phyloP scores from a whole-genome alignment of 2,888 invertebrate genomes.

The Marasmarcha lunaedactyla region DNA sequence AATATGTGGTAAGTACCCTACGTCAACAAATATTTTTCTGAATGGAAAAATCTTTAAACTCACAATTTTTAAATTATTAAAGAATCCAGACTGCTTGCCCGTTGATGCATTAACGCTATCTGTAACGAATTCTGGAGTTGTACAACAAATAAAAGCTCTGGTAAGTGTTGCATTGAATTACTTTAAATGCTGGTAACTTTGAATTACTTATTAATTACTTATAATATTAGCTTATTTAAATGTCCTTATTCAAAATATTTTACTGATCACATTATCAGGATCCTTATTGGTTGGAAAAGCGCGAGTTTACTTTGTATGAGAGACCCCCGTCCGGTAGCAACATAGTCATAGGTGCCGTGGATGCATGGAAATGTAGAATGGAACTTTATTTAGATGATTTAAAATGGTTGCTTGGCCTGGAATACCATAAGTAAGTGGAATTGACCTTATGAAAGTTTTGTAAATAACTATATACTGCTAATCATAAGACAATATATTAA shows the following conservation, averaged over 20 bases:
- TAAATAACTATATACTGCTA: not conserved
- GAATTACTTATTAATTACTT: not conserved
- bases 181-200: not conserved
- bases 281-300: constrained; percentile 67
- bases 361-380: constrained; percentile 77
- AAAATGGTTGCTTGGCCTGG: constrained; percentile 75
- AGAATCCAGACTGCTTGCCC: constrained; percentile 73
- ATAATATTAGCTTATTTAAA: too few species aligned
- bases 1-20: not conserved
- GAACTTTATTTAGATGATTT: constrained; percentile 74
- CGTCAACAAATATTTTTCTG: not conserved
- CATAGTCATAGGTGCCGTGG: constrained; percentile 61
- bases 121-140: constrained; percentile 62
- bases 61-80: constrained; percentile 18
- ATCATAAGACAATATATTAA: not conserved
- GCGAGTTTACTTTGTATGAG: constrained; percentile 69
- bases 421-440: constrained; percentile 75
- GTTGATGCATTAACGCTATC: constrained; percentile 56
- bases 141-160: constrained; percentile 72
- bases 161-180: constrained; percentile 43
- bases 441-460: too few species aligned
- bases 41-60: not conserved
- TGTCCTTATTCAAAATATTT: too few species aligned
- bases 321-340: constrained; percentile 62
- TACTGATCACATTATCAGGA: constrained; percentile 60